Evolutionary conservation across 2,797 vertebrate genomes (phyloP), one percentile per base, ranked within the genome.

Genomic region (Emys orbicularis): DNA sequence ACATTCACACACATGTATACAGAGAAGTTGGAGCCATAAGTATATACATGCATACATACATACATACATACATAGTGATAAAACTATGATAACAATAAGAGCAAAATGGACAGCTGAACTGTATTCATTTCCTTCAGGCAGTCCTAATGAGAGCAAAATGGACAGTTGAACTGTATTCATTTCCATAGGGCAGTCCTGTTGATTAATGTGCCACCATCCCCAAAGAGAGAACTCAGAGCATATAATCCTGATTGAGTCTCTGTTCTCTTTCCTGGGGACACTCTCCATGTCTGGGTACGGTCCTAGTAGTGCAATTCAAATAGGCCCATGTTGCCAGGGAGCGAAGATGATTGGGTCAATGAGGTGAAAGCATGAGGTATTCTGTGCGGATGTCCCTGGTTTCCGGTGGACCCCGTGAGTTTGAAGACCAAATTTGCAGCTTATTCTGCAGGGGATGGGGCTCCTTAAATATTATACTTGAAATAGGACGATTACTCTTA

Each of bases 1-100:
- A 3, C 5, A 6, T 50, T 52, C 56, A 0, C 34, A 37, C 19
- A 57, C 1, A 25, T 57, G 31, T 3, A 47, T 6, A 61, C 23
- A 61, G 61, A 56, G 93, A 68, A 44, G 41, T 18, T 21, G 0
- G 5, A 29, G 12, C 52, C 53, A 1, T 50, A 65, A 59, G 7
- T 61, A 81, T 8, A 21, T n/a, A 31, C n/a, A n/a, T n/a, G n/a
- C n/a, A n/a, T n/a, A n/a, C 50, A 19, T 4, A 4, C 5, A 44
- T 9, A 23, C 2, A 37, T 41, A 89, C 6, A 44, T 23, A 54
- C 2, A 37, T 41, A 90, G 37, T 23, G 6, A 31, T n/a, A 34
- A 83, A 95, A 59, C 12, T 12, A 29, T 31, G 72, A 9, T 53
- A 41, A 49, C 21, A 79, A 85, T 25, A n/a, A 61, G 37, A 72